A percentile compares a stretch with the other conserved stretches of the same genome.
These are phyloP conservation scores for Sarcoramphus papa DNA, from an alignment of 2,797 vertebrate genomes.

Conservation along the genomic window DNA sequence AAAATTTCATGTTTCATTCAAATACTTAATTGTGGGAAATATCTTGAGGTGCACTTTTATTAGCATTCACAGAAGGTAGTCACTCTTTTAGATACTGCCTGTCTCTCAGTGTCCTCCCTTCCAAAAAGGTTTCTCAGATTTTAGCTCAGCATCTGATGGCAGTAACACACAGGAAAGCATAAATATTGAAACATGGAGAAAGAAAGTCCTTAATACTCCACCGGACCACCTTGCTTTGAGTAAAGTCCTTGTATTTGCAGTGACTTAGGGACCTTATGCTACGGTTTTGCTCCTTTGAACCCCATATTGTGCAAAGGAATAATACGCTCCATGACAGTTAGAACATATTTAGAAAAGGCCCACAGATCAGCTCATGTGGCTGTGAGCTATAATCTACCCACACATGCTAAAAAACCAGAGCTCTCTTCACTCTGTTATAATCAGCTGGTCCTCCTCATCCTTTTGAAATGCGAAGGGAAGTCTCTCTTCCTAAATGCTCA, in stretches of 20 bases:
- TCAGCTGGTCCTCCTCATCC: background rate
- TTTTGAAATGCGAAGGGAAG: background rate
- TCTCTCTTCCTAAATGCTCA: background rate
- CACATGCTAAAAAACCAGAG: background rate
- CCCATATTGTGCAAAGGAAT: background rate
- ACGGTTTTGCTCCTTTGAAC: background rate
- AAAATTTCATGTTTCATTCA: background rate
- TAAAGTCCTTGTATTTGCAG: background rate
- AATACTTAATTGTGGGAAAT: background rate
- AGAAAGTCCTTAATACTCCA: background rate
- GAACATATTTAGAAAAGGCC: constrained; percentile 27
- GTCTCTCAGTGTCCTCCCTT: background rate
- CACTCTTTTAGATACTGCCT: background rate
- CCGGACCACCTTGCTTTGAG: background rate
- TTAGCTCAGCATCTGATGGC: background rate
- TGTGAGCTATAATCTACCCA: constrained; percentile 6
- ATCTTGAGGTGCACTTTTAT: background rate
- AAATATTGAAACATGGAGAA: background rate
- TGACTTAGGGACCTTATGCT: background rate
- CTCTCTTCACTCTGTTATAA: background rate
- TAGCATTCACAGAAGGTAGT: background rate
- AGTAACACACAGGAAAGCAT: background rate
- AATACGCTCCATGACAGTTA: background rate
- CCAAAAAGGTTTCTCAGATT: background rate
- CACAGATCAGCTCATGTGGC: background rate